Base-by-base conservation (phyloP, 2,888 invertebrate genomes). In the Diadromus collaris region DNA sequence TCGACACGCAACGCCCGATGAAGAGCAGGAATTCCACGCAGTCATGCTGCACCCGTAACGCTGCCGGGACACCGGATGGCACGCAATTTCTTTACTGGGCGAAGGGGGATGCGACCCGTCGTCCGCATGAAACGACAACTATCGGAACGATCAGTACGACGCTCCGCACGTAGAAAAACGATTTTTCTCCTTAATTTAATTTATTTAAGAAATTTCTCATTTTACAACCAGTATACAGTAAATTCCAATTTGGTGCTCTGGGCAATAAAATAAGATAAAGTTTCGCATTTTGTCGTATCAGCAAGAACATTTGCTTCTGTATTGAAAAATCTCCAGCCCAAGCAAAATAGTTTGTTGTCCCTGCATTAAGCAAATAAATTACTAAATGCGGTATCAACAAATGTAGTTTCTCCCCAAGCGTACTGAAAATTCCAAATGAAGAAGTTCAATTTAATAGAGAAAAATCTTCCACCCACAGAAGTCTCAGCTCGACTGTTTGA, bases 1-100 rank as follows among this genome's bases (percentile, higher is more conserved):
- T 76, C 79, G 77, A 79, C 76, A 78, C 78, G 76, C 78, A 79
- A 72, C 63, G 69, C 21, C 21, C 64, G 61, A 41, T 76, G 46
- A 56, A 38, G 58, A 61, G 61, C 38, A 32, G 21, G 38, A 61
- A 41, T 70, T 76, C 71, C 71, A 71, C 27, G 51, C 51, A 13
- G 67, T 76, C 63, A 34, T 71, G 67, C 67, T 79, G 70, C 73
- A 64, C 67, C 72, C 69, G 24, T 63, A 75, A 69, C 51, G 32
- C 63, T 60, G 61, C 60, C 56, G 46, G 29, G 51, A 54, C 67
- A 51, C 13, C 13, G 38, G 38, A 51, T 51, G 21, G 63, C 13
- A 27, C 61, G 24, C 48, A 24, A 24, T 67, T 67, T 41, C 38
- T 61, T 61, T 56, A 21, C 27, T 19, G 13, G 24, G 44, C 6